These are phyloP conservation scores for Adrianichthys oophorus DNA, from an alignment of 2,797 vertebrate genomes.

Conservation along the genomic window DNA sequence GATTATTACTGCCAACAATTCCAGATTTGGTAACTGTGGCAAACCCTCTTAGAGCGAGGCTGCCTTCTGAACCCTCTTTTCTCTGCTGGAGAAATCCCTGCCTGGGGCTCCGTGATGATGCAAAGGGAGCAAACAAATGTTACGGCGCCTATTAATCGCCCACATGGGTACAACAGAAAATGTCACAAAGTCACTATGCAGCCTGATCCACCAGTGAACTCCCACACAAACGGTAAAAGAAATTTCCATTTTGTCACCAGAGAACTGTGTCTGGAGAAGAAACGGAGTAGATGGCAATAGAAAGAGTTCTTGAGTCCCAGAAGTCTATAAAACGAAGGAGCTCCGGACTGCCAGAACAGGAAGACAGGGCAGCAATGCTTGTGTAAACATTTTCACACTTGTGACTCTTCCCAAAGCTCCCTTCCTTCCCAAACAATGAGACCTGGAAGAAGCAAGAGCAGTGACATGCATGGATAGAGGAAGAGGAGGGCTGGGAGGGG, in stretches of 20 bases:
- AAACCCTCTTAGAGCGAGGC: background rate
- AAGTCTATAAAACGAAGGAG: slow-evolving; percentile 19
- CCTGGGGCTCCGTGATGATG: slow-evolving; percentile 21
- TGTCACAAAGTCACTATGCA: slow-evolving; percentile 40
- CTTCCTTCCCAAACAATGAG: slow-evolving; percentile 63
- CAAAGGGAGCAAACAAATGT: slow-evolving; percentile 38
- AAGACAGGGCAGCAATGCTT: slow-evolving; percentile 32
- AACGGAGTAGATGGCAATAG: slow-evolving; percentile 11
- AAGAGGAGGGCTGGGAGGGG: background rate
- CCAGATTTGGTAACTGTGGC: slow-evolving; percentile 2
- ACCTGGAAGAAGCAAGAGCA: slow-evolving; percentile 34
- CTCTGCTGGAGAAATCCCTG: background rate
- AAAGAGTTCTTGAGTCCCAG: slow-evolving; percentile 3
- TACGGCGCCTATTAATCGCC: slow-evolving; percentile 42
- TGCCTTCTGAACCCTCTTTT: slow-evolving; percentile 2
- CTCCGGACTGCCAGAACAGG: slow-evolving; percentile 23
- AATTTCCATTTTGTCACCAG: slow-evolving; percentile 48
- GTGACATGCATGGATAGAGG: slow-evolving; percentile 16
- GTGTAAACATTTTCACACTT: slow-evolving; percentile 60
- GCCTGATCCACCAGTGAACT: slow-evolving; percentile 34
- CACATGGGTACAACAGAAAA: slow-evolving; percentile 45
- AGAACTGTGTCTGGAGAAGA: slow-evolving; percentile 41
- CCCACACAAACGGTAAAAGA: slow-evolving; percentile 26
- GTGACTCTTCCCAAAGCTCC: slow-evolving; percentile 17
- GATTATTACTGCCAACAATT: slow-evolving; percentile 1